Evolutionary conservation across 2,113 vertebrate species (phyloP).

Genomic region (Tamias sibiricus): DNA sequence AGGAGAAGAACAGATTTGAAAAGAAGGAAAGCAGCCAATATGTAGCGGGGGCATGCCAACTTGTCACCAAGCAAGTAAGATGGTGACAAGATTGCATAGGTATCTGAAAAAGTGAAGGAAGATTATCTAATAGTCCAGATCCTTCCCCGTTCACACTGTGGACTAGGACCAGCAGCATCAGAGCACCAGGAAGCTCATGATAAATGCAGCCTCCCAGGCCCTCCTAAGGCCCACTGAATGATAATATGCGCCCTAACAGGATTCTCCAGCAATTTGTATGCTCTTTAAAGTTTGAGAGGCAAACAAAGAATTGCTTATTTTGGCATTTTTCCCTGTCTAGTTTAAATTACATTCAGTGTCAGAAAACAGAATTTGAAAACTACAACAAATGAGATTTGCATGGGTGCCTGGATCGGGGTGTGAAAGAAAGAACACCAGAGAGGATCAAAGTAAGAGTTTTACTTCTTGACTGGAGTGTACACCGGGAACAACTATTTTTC

Average conservation of each 20-base stretch:
- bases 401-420: too few species aligned
- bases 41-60: too few species aligned
- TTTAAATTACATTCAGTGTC: slow-evolving; percentile 25
- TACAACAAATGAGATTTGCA: slow-evolving; percentile 31
- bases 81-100: background rate
- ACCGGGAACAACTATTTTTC: slow-evolving; percentile 5
- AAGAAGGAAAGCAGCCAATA: background rate
- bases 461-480: background rate
- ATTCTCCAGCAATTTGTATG: background rate
- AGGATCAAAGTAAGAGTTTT: background rate
- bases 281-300: background rate
- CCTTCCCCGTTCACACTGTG: background rate
- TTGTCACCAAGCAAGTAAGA: background rate
- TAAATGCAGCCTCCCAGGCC: background rate
- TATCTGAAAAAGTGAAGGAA: background rate
- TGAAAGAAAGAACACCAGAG: background rate
- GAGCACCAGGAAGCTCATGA: background rate
- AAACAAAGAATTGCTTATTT: slow-evolving; percentile 22
- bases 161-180: background rate
- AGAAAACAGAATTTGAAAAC: slow-evolving; percentile 31
- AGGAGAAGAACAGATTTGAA: background rate
- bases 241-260: background rate
- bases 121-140: background rate
- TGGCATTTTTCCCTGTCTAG: background rate
- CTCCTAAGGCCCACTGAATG: background rate